Base-by-base conservation (phyloP, 2,797 vertebrate genomes). In the Poecilia picta region DNA sequence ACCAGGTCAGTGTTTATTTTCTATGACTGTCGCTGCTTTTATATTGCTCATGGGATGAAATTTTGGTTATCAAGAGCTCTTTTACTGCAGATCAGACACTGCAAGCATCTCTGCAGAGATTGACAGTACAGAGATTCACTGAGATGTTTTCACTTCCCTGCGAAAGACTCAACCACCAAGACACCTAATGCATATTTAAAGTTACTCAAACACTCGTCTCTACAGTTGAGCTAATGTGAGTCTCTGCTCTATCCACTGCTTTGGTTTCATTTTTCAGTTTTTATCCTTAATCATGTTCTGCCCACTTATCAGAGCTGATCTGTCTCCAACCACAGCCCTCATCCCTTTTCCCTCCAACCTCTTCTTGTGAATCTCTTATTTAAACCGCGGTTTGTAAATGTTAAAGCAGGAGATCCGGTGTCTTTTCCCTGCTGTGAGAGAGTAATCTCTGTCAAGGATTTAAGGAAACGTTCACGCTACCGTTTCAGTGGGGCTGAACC, bases 301-400 rank as follows among this genome's bases (percentile, higher is more conserved):
- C 70, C 82, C 73, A 25, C 74, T 28, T 76, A 83, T 85, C 81
- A 76, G 46, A 70, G 78, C 79, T 25, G 28, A 5, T 43, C 47
- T 71, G 62, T 46, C 53, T 51, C 33, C 66, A 64, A 79, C 73
- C 51, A 8, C 8, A 11, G 33, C 45, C 51, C 16, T 73, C 73
- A 53, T 70, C 66, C 57, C 23, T 53, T 73, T 47, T 70, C 72
- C 57, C 41, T 72, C 74, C 45, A 51, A 46, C 23, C 75, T 31
- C 31, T 0, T 10, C 18, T 20, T 7, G 8, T 36, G 36, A 71
- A 78, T 73, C 75, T 80, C 43, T 82, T 74, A 80, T 83, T 83
- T 73, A 81, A 79, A 81, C 68, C 31, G 55, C 2, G 36, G 55
- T 88, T 88, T 76, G 5, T 12, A 85, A 87, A 77, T 85, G 82